phyloP scores from a whole-genome alignment of 1,140 invertebrate genomes.

The Brachionus sp. region DNA sequence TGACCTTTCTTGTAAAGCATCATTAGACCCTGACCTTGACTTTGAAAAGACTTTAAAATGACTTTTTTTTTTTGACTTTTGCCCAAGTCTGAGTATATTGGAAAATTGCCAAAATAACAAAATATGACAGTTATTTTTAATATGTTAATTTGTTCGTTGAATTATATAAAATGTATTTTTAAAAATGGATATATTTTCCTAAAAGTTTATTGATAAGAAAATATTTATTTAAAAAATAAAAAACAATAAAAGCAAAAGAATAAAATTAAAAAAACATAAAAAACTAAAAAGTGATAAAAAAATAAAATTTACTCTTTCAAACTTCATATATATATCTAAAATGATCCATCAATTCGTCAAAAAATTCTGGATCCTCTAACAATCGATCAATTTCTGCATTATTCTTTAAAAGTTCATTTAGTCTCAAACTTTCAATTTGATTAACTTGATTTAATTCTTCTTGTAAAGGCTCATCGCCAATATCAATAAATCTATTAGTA shows the following conservation, averaged over 20 bases:
- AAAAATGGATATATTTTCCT: not conserved
- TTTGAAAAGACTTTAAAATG: too few species aligned
- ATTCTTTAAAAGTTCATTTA: not conserved
- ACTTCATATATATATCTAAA: conserved; percentile 3
- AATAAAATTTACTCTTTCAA: not conserved
- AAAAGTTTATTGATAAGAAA: not conserved
- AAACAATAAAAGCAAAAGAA: not conserved
- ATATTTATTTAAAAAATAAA: not conserved
- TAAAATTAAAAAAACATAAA: not conserved
- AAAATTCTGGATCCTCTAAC: not conserved
- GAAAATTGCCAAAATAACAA: too few species aligned
- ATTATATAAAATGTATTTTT: too few species aligned
- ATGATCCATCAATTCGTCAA: not conserved
- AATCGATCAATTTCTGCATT: not conserved
- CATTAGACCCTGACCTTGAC: too few species aligned
- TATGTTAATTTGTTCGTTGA: too few species aligned
- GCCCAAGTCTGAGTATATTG: too few species aligned
- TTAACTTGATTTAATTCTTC: not conserved
- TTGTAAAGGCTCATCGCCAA: not conserved
- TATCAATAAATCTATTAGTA: not conserved
- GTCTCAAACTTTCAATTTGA: not conserved
- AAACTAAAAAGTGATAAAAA: not conserved
- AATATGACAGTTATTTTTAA: too few species aligned
- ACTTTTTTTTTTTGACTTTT: too few species aligned
- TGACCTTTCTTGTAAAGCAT: too few species aligned